phyloP scores from a whole-genome alignment of 2,113 vertebrate species.

The Garra rufa region DNA sequence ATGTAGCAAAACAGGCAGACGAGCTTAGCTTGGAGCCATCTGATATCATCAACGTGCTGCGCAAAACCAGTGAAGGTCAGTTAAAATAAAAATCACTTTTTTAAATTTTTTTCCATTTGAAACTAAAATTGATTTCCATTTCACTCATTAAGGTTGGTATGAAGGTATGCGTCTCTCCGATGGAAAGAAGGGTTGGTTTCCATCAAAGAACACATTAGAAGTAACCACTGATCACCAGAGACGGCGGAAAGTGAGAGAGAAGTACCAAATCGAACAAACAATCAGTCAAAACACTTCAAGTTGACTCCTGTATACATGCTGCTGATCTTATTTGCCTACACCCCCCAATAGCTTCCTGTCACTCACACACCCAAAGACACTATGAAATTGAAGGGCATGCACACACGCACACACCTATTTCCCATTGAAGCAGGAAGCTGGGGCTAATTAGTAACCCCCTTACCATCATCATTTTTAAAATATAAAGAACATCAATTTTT shows the following conservation, averaged over 20 bases:
- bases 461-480: neutral
- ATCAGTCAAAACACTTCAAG: conserved; percentile 51
- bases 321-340: neutral
- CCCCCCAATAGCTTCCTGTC: neutral
- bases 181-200: conserved; percentile 75
- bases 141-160: conserved; percentile 72
- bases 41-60: conserved; percentile 69
- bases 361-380: neutral
- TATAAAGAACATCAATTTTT: neutral
- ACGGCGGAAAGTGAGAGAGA: conserved; percentile 75
- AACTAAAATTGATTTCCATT: neutral
- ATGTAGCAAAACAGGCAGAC: conserved; percentile 69
- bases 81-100: neutral
- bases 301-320: neutral
- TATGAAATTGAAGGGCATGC: neutral
- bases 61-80: conserved; percentile 78
- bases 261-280: conserved; percentile 71
- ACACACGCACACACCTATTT: neutral
- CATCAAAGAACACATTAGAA: conserved; percentile 71
- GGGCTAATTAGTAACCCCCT: neutral
- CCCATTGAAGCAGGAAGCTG: neutral
- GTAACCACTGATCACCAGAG: conserved; percentile 80
- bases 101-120: neutral
- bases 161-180: conserved; percentile 73
- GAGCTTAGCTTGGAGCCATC: conserved; percentile 69